Percentiles rank a stretch among this genome's conserved stretches.
Conservation (phyloP, 92 coral and sea anemone species). For the Siderastrea radians region DNA sequence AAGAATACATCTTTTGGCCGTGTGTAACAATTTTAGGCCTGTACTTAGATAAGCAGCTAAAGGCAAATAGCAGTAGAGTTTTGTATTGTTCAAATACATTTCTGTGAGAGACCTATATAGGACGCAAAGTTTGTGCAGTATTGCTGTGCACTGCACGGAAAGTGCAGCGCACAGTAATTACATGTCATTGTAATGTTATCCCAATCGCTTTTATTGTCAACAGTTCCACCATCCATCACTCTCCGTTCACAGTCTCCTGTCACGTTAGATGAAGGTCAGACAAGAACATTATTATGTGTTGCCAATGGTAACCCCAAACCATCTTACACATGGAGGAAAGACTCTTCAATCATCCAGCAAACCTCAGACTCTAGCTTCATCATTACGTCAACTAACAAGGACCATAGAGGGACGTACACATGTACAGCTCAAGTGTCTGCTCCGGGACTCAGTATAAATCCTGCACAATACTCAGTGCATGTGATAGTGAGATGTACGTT, state of each 20-base stretch:
- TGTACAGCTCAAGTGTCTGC: constrained; percentile 62
- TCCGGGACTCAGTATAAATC: background rate
- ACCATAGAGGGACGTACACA: constrained; percentile 55
- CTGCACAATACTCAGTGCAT: background rate
- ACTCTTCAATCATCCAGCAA: background rate
- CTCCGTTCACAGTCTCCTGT: background rate
- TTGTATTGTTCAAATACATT: too few species aligned
- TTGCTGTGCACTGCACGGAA: too few species aligned
- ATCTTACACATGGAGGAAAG: constrained; percentile 65
- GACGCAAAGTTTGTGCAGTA: too few species aligned
- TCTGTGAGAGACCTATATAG: too few species aligned
- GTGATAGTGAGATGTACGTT: constrained; percentile 30
- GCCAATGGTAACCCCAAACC: constrained; percentile 86
- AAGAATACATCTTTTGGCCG: too few species aligned
- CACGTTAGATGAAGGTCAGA: constrained; percentile 45
- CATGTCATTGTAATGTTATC: too few species aligned
- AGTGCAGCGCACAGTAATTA: too few species aligned
- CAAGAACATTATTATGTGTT: constrained; percentile 62
- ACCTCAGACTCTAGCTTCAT: constrained; percentile 40
- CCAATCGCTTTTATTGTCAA: too few species aligned
- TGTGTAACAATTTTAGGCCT: too few species aligned
- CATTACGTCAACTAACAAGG: constrained; percentile 51
- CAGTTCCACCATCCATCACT: constrained; percentile 23
- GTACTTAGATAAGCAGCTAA: too few species aligned
- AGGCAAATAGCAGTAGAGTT: too few species aligned